phyloP scores from a whole-genome alignment of 2,888 invertebrate species.

The Drosophila hamatofila region DNA sequence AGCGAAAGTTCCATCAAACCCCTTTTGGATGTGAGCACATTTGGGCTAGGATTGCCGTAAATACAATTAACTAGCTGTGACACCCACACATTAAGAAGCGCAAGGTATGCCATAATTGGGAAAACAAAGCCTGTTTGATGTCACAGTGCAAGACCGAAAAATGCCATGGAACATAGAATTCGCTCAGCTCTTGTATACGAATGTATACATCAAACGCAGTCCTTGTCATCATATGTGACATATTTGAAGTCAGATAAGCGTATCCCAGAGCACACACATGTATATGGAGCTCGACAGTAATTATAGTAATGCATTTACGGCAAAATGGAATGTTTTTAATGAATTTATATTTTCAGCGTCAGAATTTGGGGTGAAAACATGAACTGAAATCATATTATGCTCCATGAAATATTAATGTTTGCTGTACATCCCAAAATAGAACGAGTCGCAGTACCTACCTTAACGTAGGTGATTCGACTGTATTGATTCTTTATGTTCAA shows the following conservation, averaged over 20 bases:
- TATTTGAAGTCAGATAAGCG: slow-evolving; percentile 66
- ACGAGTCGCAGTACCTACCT: slow-evolving; percentile 21
- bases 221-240: slow-evolving; percentile 67
- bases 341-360: slow-evolving; percentile 64
- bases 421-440: slow-evolving; percentile 21
- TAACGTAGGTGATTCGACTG: slow-evolving; percentile 72
- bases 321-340: slow-evolving; percentile 78
- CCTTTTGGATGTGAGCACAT: slow-evolving; percentile 29
- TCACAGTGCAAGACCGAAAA: slow-evolving; percentile 56
- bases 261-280: slow-evolving; percentile 29
- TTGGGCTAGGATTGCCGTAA: slow-evolving; percentile 45
- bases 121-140: slow-evolving; percentile 68
- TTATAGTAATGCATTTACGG: slow-evolving; percentile 73
- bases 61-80: slow-evolving; percentile 77
- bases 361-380: slow-evolving; percentile 40
- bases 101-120: slow-evolving; percentile 42
- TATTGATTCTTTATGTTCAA: not conserved
- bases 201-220: slow-evolving; percentile 55
- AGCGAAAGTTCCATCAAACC: slow-evolving; percentile 21
- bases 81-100: slow-evolving; percentile 72
- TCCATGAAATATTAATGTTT: slow-evolving; percentile 15
- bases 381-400: not conserved
- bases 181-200: slow-evolving; percentile 1
- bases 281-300: slow-evolving; percentile 44
- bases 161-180: slow-evolving; percentile 3